These are phyloP conservation scores for Adelges cooleyi DNA, from an alignment of 1,140 invertebrate genomes.

Conservation along the genomic window DNA sequence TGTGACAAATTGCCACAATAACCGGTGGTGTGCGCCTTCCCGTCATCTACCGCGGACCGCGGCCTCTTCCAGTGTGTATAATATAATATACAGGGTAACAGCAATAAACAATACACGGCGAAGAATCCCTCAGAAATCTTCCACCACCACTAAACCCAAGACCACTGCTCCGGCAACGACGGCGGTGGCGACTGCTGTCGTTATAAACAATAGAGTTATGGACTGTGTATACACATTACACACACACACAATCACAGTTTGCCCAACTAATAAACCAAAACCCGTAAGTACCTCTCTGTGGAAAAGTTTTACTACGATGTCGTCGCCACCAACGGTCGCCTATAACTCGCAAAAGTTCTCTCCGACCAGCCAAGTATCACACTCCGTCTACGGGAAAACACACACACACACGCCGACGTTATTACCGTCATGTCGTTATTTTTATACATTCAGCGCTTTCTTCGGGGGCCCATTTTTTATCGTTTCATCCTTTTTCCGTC, in stretches of 20 bases:
- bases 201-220: constrained; percentile 16
- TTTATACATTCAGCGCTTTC: background rate
- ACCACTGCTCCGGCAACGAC: background rate
- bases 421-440: background rate
- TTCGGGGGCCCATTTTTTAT: background rate
- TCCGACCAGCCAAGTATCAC: background rate
- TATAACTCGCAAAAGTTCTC: background rate
- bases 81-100: background rate
- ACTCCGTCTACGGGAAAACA: no score
- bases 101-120: background rate
- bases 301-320: constrained; percentile 9
- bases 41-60: background rate
- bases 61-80: background rate
- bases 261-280: constrained; percentile 18
- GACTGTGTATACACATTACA: background rate
- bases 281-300: constrained; percentile 10
- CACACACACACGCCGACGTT: background rate
- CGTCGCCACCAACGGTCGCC: background rate
- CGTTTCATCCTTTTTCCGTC: no score
- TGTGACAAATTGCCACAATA: constrained; percentile 8
- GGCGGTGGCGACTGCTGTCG: no score
- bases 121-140: background rate
- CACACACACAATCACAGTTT: constrained; percentile 4
- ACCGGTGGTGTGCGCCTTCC: background rate
- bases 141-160: no score